A percentile compares a stretch with the other conserved stretches of the same genome.
phyloP scores from a whole-genome alignment of 2,113 vertebrate species.

The Vulpes ferrilata region DNA sequence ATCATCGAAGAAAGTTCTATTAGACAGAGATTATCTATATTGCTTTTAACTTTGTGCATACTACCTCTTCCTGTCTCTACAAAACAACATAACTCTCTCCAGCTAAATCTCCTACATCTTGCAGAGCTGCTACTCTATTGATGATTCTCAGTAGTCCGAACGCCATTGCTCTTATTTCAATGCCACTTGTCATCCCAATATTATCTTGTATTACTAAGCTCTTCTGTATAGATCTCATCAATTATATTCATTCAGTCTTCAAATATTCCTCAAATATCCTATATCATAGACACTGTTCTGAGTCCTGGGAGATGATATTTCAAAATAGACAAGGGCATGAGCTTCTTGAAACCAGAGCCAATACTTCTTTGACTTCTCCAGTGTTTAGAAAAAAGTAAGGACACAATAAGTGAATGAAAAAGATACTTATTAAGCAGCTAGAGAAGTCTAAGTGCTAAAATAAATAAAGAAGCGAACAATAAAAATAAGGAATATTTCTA shows the following conservation, averaged over 20 bases:
- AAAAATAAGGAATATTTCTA: background rate
- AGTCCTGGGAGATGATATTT: background rate
- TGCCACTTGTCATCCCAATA: background rate
- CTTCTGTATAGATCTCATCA: background rate
- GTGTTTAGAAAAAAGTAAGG: background rate
- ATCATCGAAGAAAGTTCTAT: background rate
- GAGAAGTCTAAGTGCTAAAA: background rate
- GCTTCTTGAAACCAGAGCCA: constrained; percentile 29
- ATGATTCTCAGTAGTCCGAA: background rate
- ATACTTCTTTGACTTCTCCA: background rate
- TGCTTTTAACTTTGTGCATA: background rate
- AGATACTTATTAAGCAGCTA: background rate
- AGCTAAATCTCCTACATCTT: background rate
- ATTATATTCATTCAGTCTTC: background rate
- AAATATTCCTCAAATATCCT: background rate
- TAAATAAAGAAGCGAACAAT: background rate
- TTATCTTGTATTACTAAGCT: background rate
- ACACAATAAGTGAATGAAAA: background rate
- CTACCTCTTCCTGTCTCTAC: background rate
- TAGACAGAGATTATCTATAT: background rate
- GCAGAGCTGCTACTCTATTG: background rate
- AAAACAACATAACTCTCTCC: background rate
- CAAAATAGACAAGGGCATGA: background rate
- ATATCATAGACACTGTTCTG: background rate
- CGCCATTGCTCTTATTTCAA: background rate